phyloP scores from a whole-genome alignment of 1,140 invertebrate genomes.

The Dolichoris vasculosae region DNA sequence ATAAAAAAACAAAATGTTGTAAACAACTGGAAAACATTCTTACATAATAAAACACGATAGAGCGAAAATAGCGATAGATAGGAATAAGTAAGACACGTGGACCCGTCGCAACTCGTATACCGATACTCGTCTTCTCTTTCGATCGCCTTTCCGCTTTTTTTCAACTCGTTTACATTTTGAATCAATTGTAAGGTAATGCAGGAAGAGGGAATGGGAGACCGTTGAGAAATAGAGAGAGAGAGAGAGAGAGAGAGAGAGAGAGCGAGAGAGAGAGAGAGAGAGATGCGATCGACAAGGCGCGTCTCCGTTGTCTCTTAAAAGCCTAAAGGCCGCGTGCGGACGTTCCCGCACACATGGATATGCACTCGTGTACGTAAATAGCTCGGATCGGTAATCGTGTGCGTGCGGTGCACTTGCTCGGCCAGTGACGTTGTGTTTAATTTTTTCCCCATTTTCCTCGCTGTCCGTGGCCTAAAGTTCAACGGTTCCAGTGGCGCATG shows the following conservation, averaged over 20 bases:
- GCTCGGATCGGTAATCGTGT: background rate
- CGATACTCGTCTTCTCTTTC: background rate
- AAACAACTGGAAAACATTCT: no score
- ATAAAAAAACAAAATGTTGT: no score
- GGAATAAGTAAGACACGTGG: slow-evolving; percentile 17
- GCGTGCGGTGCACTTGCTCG: slow-evolving; percentile 40
- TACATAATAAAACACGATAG: background rate
- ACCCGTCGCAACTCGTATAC: background rate
- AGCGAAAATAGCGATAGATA: background rate
- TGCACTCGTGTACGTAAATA: background rate
- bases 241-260: no score
- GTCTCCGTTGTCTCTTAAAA: background rate
- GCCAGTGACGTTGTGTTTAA: slow-evolving; percentile 38
- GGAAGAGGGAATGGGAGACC: no score
- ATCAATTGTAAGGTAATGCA: no score
- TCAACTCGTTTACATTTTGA: background rate
- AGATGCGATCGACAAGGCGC: background rate
- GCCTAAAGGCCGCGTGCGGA: slow-evolving; percentile 5
- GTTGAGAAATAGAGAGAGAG: no score
- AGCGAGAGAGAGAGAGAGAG: background rate
- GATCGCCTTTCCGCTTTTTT: background rate
- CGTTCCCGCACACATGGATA: background rate
- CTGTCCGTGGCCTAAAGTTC: slow-evolving; percentile 57
- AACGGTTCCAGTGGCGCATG: slow-evolving; percentile 59
- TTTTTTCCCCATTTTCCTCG: slow-evolving; percentile 35